Evolutionary conservation across 1,140 invertebrate species (phyloP).

Genomic region (Trinorchestia longiramus): DNA sequence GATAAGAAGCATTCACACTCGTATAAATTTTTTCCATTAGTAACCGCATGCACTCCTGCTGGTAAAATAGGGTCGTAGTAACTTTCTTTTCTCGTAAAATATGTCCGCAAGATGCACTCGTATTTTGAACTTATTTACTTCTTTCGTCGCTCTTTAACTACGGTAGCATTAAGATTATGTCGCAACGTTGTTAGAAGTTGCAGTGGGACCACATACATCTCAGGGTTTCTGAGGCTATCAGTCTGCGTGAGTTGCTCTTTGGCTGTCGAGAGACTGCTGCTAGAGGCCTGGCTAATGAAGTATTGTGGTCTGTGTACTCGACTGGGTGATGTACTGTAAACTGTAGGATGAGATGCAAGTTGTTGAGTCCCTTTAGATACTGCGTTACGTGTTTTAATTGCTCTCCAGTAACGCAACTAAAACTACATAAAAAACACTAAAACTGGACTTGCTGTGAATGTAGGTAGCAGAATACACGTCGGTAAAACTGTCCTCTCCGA

Average conservation of each 20-base stretch:
- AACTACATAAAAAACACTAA: too few relatives aligned
- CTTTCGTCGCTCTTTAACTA: background rate
- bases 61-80: background rate
- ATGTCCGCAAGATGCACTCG: background rate
- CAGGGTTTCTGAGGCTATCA: background rate
- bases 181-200: background rate
- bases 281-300: background rate
- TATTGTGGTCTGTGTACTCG: background rate
- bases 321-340: background rate
- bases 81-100: background rate
- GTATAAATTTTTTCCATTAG: background rate
- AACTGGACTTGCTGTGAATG: too few relatives aligned
- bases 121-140: background rate
- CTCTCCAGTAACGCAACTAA: too few relatives aligned
- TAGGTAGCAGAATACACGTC: too few relatives aligned
- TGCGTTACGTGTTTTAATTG: too few relatives aligned
- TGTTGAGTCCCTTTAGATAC: too few relatives aligned
- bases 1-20: background rate
- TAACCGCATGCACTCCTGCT: background rate
- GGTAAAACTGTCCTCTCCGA: too few relatives aligned
- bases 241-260: background rate
- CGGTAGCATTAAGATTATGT: background rate
- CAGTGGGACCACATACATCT: background rate
- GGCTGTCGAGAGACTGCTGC: background rate
- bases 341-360: background rate